Evolutionary conservation across 2,888 invertebrate species (phyloP), one percentile per base, ranked within the genome.

Genomic region (Alloplasta piceator): DNA sequence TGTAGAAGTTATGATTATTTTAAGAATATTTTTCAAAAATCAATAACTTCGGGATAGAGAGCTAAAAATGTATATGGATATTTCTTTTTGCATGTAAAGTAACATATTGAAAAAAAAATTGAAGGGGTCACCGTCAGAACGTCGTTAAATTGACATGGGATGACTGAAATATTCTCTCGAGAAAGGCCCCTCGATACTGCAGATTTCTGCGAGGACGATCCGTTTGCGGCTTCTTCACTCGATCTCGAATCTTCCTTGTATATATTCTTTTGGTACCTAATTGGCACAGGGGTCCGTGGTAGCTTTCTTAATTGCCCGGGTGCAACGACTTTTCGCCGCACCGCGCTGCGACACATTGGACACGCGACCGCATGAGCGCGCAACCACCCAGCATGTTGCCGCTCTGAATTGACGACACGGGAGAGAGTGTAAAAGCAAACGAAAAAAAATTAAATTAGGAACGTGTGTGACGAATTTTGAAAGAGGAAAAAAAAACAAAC

Each of bases 221-320:
- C 77, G 66, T 71, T 58, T 16, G 52, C 66, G 50, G 66, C 41
- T 77, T 60, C 60, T 43, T 16, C 41, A 63, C 14, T 50, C 50
- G 63, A n/a, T n/a, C 50, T 60, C 56, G 63, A n/a, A n/a, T n/a
- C 61, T 72, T 82, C 81, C 61, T 82, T 82, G 75, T 82, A 82
- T 82, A 78, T 82, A 75, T 75, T 82, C 72, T 71, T 74, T 78
- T 63, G 72, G 64, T 56, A 73, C 72, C 83, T 83, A 83, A 83
- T 83, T 81, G 83, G 83, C 81, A 70, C 61, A 64, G 73, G 75
- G 52, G 56, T 64, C 55, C 78, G 63, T 58, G 66, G n/a, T n/a
- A n/a, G 76, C 50, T 58, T 77, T 80, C 80, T 77, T 82, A 80
- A 79, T 79, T 82, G 81, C 82, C 50, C 14, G 63, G 63, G 75